A percentile compares a stretch with the other conserved stretches of the same genome.
phyloP scores from a whole-genome alignment of 2,888 invertebrate species.

The Netelia virgata region DNA sequence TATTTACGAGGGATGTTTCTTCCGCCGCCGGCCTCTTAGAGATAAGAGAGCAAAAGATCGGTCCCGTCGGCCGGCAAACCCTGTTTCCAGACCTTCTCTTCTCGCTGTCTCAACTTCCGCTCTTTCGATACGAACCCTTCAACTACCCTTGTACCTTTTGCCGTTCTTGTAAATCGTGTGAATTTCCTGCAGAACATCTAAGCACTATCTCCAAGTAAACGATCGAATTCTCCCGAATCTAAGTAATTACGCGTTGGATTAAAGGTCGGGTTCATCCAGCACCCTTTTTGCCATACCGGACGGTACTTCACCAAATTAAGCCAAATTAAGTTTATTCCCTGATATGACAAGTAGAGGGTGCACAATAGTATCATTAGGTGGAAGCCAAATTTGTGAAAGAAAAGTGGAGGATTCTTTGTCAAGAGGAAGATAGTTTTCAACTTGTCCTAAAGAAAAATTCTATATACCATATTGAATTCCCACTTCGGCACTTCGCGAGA shows the following conservation, averaged over 20 bases:
- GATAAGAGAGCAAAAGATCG: slow-evolving; percentile 77
- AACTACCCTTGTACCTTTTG: slow-evolving; percentile 17
- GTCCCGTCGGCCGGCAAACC: slow-evolving; percentile 69
- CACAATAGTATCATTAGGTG: slow-evolving; percentile 11
- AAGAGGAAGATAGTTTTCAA: slow-evolving; percentile 26
- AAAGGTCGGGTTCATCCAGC: slow-evolving; percentile 19
- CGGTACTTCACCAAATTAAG: too few species aligned
- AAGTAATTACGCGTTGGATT: slow-evolving; percentile 49
- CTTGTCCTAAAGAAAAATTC: slow-evolving; percentile 45
- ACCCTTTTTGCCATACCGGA: not conserved
- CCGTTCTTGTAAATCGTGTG: not conserved
- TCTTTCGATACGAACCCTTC: not conserved
- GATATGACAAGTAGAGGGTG: slow-evolving; percentile 4
- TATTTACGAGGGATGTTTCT: slow-evolving; percentile 83
- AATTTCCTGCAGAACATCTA: not conserved
- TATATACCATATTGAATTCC: slow-evolving; percentile 59
- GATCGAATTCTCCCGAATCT: slow-evolving; percentile 16
- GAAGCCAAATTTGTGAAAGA: slow-evolving; percentile 1
- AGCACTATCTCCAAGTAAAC: not conserved
- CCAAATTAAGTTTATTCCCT: too few species aligned
- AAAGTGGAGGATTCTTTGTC: not conserved
- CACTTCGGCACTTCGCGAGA: slow-evolving; percentile 35
- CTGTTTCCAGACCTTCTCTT: slow-evolving; percentile 44
- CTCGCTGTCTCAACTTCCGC: slow-evolving; percentile 20
- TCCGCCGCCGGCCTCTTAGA: slow-evolving; percentile 77